Base-by-base conservation (phyloP, 2,888 invertebrate genomes). In the Molanna angustata region DNA sequence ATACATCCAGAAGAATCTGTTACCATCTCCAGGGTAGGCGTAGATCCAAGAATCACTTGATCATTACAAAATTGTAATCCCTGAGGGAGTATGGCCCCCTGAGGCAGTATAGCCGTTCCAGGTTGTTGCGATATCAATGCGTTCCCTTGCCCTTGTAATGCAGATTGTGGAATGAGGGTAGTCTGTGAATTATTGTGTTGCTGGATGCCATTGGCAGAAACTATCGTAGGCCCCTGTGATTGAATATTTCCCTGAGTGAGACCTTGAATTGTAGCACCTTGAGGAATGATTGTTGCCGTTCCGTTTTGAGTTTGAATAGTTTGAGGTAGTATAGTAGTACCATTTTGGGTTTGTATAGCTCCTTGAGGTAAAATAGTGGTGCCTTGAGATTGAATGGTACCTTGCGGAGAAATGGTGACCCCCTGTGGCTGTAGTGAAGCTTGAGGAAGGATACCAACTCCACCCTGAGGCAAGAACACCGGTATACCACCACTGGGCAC, bases 11-110 rank as follows among this genome's bases (percentile, higher is more conserved):
- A 72, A 22, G 74, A 80, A 66, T 83, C 80, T 9, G 80, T 78
- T 11, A 82, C 82, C 79, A 83, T 82, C 67, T 83, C 83, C 46
- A 83, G 65, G 1, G 82, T 80, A 11, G 82, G 82, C 3, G 82
- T 72, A 0, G 82, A 79, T 20, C 84, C 83, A 2, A 84, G 69
- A 17, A 85, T 68, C 32, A 84, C 73, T 68, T 83, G 84, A 61
- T 84, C 83, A 61, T 78, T 78, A 57, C 76, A 76, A 62, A 78
- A 77, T 59, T 76, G 60, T 18, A 60, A 43, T 14, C 60, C 60
- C 54, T 60, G 77, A 4, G 77, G 77, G 44, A 78, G 62, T 42
- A 78, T 62, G 40, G 84, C 74, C 40, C 82, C 75, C 69, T 81
- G 82, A 1, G 82, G 82, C 48, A 83, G 73, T 56, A 84, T 80